Percentiles rank a stretch among this genome's conserved stretches.
Evolutionary conservation across 2,888 invertebrate genomes (phyloP).

Genomic region (Tetramorium bicarinatum): DNA sequence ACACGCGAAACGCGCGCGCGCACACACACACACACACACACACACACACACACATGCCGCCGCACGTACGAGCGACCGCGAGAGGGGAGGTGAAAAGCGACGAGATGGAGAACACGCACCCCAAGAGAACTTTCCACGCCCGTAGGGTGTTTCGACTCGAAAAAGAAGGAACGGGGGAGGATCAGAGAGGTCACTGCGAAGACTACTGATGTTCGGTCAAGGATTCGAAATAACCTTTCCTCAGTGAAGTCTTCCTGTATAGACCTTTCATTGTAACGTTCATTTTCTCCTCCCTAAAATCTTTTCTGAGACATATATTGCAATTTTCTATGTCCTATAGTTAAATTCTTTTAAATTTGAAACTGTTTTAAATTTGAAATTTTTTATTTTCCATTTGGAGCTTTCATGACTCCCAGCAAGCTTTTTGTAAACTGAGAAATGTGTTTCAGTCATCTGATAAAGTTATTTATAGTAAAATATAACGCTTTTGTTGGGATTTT

Average conservation of each 20-base stretch:
- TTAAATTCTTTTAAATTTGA: background rate
- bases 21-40: background rate
- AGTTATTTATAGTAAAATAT: background rate
- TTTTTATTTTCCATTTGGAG: background rate
- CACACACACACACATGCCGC: background rate
- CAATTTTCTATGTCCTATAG: background rate
- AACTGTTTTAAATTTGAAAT: background rate
- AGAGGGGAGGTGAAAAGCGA: constrained; percentile 15
- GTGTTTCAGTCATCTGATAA: background rate
- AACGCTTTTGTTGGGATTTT: background rate
- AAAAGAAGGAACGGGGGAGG: background rate
- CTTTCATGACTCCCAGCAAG: background rate
- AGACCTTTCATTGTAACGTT: background rate
- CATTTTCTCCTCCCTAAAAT: background rate
- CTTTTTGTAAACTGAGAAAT: background rate
- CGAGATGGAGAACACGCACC: constrained; percentile 33
- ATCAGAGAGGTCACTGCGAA: background rate
- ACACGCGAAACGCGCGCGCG: constrained; percentile 56
- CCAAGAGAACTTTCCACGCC: constrained; percentile 53
- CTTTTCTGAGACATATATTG: background rate
- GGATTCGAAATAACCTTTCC: background rate
- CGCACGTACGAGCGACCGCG: constrained; percentile 17
- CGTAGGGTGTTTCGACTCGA: constrained; percentile 71
- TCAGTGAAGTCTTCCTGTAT: background rate
- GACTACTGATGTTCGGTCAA: constrained; percentile 10